Conservation (phyloP, 2,113 vertebrate species). For the Atlantisia rogersi region DNA sequence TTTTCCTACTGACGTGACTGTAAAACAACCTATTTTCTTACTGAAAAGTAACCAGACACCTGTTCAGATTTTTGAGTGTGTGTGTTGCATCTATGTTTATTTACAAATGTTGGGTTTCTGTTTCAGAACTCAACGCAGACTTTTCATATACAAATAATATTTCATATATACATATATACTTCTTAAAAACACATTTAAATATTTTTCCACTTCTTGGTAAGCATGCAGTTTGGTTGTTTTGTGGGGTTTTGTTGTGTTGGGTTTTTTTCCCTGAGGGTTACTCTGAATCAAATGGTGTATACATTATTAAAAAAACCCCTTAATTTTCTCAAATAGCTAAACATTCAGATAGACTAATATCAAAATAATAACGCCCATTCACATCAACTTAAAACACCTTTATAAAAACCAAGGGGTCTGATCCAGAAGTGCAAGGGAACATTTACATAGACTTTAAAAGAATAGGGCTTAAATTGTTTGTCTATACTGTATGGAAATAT, state of each 20-base stretch:
- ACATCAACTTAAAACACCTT: neutral
- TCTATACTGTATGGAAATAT: neutral
- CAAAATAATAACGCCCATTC: neutral
- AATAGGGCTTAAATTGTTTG: neutral
- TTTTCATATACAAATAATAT: neutral
- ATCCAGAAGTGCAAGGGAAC: slow-evolving; percentile 26
- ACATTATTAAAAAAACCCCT: neutral
- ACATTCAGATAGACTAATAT: neutral
- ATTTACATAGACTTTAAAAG: neutral
- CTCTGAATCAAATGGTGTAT: neutral
- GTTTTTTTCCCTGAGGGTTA: neutral
- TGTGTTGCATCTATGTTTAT: neutral
- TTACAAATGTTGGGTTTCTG: neutral
- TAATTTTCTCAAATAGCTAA: neutral
- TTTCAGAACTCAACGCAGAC: neutral
- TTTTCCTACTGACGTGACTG: slow-evolving; percentile 6
- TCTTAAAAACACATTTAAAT: neutral
- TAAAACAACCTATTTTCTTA: neutral
- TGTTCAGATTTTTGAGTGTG: neutral
- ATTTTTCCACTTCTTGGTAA: neutral
- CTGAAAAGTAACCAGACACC: neutral
- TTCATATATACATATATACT: neutral
- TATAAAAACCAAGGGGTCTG: neutral
- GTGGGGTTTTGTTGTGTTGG: too few species aligned
- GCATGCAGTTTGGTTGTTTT: neutral